These are phyloP conservation scores for Felis chaus DNA, from an alignment of 2,113 vertebrate genomes.

Conservation along the genomic window DNA sequence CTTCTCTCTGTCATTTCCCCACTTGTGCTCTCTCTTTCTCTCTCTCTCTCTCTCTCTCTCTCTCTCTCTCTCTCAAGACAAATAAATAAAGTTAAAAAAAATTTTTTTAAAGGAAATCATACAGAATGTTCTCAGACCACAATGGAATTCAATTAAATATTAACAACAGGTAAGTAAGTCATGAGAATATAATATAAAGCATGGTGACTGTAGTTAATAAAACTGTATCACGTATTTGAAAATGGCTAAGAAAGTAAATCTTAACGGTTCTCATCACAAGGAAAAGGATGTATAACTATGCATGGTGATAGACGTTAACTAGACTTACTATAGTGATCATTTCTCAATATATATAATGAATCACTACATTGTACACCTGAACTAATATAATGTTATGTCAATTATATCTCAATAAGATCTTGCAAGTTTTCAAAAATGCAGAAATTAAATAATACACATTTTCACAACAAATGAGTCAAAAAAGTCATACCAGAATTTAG, in stretches of 20 bases:
- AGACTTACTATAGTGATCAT: not conserved
- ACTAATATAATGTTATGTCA: not conserved
- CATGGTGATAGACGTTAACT: not conserved
- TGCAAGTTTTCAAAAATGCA: not conserved
- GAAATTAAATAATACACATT: not conserved
- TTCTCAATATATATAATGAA: not conserved
- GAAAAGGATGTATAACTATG: not conserved
- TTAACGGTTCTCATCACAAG: not conserved
- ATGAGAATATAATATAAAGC: not conserved
- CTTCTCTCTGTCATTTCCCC: too few relatives aligned
- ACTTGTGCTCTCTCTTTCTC: too few relatives aligned
- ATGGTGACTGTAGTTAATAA: not conserved
- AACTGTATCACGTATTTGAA: not conserved
- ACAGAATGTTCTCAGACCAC: not conserved
- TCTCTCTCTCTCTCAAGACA: not conserved
- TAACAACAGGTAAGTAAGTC: not conserved
- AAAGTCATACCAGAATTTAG: not conserved
- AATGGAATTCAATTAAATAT: not conserved
- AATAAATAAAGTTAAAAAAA: not conserved
- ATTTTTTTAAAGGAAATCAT: not conserved
- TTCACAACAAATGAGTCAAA: not conserved
- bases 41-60: not conserved
- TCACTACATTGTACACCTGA: not conserved
- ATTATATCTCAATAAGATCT: not conserved
- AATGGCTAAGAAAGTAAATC: not conserved